Evolutionary conservation across 2,888 invertebrate species (phyloP), one percentile per base, ranked within the genome.

Genomic region (Drosophila borealis): DNA sequence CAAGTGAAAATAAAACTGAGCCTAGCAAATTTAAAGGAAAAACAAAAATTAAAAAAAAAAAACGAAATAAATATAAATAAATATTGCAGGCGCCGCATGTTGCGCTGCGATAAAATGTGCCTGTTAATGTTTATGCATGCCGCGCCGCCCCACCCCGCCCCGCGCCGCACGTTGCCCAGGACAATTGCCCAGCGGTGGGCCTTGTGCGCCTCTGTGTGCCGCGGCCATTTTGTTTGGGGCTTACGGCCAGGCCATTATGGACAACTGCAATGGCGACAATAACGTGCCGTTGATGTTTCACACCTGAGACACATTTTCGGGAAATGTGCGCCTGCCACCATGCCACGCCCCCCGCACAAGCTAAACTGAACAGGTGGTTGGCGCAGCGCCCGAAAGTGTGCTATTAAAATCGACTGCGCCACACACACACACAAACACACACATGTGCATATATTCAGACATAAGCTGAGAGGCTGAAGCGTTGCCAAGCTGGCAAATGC

Each of bases 241-340:
- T 82, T 84, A 81, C 69, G 85, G 73, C 65, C 65, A 41, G 73
- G 63, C 85, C 82, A 88, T 88, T 78, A 85, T 82, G 82, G 80
- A 81, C 82, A 82, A 88, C 82, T 88, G 82, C 88, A 88, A 82
- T 82, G 82, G 79, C 80, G 80, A 76, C 80, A 88, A 88, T 82
- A 84, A 81, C 76, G 81, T 81, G 70, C 63, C 76, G 81, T 76
- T 82, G 88, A 88, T 88, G 85, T 81, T 82, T 82, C 69, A 85
- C 82, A 82, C 82, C 82, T 82, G 88, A 82, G 85, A 88, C 79
- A 85, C 76, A 78, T 70, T 72, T 60, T 65, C 53, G 50, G 54
- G 56, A 50, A 60, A 63, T 45, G 55, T 44, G 37, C 49, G 54
- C 46, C 17, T n/a, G 45, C 41, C 14, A 21, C 10, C 8, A 37